These are phyloP conservation scores for Pelochelys cantorii DNA, from an alignment of 2,797 vertebrate genomes.

Conservation along the genomic window DNA sequence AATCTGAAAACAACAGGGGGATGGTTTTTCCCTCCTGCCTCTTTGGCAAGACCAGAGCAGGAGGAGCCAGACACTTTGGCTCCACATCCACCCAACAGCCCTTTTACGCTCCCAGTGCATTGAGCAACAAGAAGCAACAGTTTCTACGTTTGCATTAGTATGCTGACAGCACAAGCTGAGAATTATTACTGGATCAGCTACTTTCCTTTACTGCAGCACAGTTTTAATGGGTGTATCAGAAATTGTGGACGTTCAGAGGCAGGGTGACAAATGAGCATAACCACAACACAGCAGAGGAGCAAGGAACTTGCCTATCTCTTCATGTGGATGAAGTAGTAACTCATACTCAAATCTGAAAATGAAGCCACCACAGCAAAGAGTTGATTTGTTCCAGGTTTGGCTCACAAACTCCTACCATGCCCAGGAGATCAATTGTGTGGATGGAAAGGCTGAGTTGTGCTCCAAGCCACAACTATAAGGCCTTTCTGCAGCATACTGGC, in stretches of 20 bases:
- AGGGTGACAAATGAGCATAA: rapidly evolving
- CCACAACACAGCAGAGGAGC: neutral
- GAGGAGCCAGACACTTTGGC: slow-evolving; percentile 79
- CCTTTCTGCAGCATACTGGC: slow-evolving; percentile 15
- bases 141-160: slow-evolving; percentile 67
- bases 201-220: slow-evolving; percentile 63
- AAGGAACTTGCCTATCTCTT: rapidly evolving
- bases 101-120: slow-evolving; percentile 56
- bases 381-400: neutral
- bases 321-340: neutral
- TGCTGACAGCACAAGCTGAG: slow-evolving; percentile 51
- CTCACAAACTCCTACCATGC: neutral
- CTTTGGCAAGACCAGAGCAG: slow-evolving; percentile 72
- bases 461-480: slow-evolving; percentile 14
- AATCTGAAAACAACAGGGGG: slow-evolving; percentile 69
- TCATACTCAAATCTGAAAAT: slow-evolving; percentile 4
- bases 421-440: rapidly evolving
- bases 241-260: neutral
- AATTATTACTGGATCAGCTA: slow-evolving; percentile 67
- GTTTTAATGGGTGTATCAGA: slow-evolving; percentile 56
- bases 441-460: neutral
- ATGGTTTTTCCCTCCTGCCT: slow-evolving; percentile 28
- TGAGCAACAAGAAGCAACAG: slow-evolving; percentile 76
- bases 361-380: slow-evolving; percentile 1
- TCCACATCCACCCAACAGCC: slow-evolving; percentile 74